phyloP scores from a whole-genome alignment of 1,140 invertebrate genomes.

The Halotydeus destructor region DNA sequence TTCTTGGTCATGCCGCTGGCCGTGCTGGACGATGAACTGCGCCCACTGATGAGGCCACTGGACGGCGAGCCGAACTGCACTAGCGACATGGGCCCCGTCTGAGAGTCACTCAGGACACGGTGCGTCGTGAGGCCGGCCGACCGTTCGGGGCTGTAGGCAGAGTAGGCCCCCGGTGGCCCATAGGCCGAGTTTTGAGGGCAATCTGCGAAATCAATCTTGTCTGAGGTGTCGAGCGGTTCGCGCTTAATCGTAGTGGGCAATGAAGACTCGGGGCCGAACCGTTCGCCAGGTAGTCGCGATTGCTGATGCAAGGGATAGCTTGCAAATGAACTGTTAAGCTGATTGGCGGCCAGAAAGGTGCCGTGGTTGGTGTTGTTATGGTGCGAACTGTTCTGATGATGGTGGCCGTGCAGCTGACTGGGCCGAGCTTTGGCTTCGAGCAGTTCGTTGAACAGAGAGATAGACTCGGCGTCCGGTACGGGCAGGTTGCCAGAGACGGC shows the following conservation, averaged over 20 bases:
- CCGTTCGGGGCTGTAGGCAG: neutral
- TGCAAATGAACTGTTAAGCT: slow-evolving; percentile 1
- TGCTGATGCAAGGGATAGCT: no score
- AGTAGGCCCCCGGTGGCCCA: neutral
- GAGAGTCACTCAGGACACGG: neutral
- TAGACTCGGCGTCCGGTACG: neutral
- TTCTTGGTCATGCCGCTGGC: neutral
- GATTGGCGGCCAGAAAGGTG: neutral
- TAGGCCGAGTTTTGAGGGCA: no score
- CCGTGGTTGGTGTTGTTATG: neutral
- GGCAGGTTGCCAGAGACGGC: neutral
- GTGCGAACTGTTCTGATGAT: no score
- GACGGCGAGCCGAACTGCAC: neutral
- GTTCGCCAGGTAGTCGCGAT: no score
- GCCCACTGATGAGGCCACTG: neutral
- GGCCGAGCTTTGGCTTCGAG: slow-evolving; percentile 4
- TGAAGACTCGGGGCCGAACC: no score
- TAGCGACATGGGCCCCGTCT: neutral
- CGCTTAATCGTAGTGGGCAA: no score
- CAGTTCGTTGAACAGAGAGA: neutral
- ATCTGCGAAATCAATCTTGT: no score
- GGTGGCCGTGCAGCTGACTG: neutral
- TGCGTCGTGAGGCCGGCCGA: neutral
- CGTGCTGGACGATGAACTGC: neutral
- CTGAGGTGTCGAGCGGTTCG: no score